phyloP scores from a whole-genome alignment of 2,113 vertebrate species.

The Rhinichthys klamathensis region DNA sequence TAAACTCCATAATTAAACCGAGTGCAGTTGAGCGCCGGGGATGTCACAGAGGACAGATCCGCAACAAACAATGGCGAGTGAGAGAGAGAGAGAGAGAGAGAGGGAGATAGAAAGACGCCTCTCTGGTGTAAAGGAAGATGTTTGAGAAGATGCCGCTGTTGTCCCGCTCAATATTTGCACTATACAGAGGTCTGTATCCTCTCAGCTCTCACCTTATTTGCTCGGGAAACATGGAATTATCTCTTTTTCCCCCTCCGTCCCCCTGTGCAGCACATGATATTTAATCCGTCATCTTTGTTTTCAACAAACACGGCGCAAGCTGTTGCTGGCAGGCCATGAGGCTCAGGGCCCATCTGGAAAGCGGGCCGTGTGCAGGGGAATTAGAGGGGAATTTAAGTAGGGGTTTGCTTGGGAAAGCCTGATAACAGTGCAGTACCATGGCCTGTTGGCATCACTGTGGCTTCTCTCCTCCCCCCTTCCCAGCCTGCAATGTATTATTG shows the following conservation, averaged over 20 bases:
- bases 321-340: conserved; percentile 85
- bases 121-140: background rate
- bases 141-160: conserved; percentile 5
- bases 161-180: conserved; percentile 27
- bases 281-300: conserved; percentile 93
- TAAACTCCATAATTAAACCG: conserved; percentile 58
- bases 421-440: conserved; percentile 57
- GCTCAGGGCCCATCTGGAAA: conserved; percentile 88
- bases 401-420: conserved; percentile 63
- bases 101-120: background rate
- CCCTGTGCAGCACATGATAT: conserved; percentile 81
- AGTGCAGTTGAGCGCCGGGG: conserved; percentile 43
- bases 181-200: conserved; percentile 22
- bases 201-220: conserved; percentile 31
- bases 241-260: conserved; percentile 68
- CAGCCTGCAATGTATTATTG: conserved; percentile 65
- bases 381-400: conserved; percentile 77
- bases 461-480: conserved; percentile 47
- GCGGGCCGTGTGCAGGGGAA: conserved; percentile 77
- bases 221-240: conserved; percentile 56
- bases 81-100: background rate
- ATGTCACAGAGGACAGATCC: conserved; percentile 48
- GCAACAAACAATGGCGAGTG: conserved; percentile 24
- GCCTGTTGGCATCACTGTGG: conserved; percentile 52
- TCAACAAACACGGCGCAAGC: conserved; percentile 88